A percentile compares a stretch with the other conserved stretches of the same genome.
Evolutionary conservation across 2,113 vertebrate genomes (phyloP).

Genomic region (Zeus faber): DNA sequence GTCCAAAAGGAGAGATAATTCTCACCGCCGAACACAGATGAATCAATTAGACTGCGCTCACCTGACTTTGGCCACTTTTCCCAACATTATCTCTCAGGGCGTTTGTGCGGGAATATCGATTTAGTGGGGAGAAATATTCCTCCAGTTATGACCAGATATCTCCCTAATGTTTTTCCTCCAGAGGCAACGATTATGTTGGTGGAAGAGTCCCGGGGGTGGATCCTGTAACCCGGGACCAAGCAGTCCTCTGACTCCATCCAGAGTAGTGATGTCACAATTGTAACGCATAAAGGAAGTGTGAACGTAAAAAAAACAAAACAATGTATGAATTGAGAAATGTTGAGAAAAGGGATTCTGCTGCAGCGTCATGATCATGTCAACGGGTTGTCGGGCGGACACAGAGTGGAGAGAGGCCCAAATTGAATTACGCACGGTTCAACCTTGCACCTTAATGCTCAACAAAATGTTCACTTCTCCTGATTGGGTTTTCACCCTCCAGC

Average conservation of each 20-base stretch:
- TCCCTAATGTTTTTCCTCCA: conserved; percentile 49
- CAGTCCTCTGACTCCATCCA: conserved; percentile 23
- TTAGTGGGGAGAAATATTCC: conserved; percentile 50
- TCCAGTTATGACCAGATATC: conserved; percentile 57
- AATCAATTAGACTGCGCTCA: conserved; percentile 73
- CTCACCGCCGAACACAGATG: conserved; percentile 64
- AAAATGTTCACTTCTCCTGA: too few relatives aligned
- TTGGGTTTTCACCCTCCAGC: too few relatives aligned
- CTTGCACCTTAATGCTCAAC: too few relatives aligned
- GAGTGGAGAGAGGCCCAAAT: too few relatives aligned
- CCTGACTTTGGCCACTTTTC: conserved; percentile 64
- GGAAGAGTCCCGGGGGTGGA: conserved; percentile 18
- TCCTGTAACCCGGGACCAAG: conserved; percentile 38
- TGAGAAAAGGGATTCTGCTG: too few relatives aligned
- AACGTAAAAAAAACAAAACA: too few relatives aligned
- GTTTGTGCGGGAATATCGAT: conserved; percentile 68
- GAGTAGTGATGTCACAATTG: too few relatives aligned
- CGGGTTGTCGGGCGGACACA: too few relatives aligned
- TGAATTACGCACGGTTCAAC: too few relatives aligned
- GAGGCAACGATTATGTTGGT: conserved; percentile 28
- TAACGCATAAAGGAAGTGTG: too few relatives aligned
- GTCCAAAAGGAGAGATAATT: conserved; percentile 73
- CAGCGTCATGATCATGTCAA: too few relatives aligned
- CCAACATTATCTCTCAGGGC: conserved; percentile 46
- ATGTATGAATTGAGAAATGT: too few relatives aligned